Conservation (phyloP, 2,113 vertebrate genomes). For the Lophotis ruficrista region DNA sequence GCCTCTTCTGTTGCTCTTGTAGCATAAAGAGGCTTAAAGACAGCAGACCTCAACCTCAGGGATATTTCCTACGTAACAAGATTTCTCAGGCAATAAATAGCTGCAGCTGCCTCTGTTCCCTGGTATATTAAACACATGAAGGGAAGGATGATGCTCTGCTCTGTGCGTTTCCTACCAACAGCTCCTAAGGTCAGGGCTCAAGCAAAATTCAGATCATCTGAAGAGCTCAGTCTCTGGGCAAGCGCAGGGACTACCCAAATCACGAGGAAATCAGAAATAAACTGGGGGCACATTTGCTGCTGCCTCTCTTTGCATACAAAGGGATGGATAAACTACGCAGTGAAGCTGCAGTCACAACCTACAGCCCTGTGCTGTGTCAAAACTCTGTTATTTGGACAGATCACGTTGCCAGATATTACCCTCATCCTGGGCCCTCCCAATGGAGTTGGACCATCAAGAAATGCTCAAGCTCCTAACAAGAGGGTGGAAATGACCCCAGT, state of each 20-base stretch:
- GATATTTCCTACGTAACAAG: not conserved
- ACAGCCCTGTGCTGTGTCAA: not conserved
- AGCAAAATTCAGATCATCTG: not conserved
- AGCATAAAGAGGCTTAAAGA: slow-evolving; percentile 18
- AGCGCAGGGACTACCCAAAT: not conserved
- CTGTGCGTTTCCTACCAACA: not conserved
- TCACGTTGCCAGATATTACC: not conserved
- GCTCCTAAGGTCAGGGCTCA: not conserved
- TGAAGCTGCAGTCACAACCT: not conserved
- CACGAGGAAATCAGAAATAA: not conserved
- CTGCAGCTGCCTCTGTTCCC: not conserved
- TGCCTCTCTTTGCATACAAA: not conserved
- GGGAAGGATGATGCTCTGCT: not conserved
- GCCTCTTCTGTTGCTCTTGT: slow-evolving; percentile 19
- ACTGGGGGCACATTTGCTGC: not conserved
- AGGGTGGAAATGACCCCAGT: not conserved
- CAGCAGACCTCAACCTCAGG: not conserved
- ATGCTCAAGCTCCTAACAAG: not conserved
- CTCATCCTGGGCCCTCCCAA: not conserved
- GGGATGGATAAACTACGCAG: not conserved
- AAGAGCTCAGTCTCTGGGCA: not conserved
- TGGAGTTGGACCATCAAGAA: not conserved
- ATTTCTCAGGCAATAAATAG: slow-evolving; percentile 36
- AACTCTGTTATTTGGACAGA: not conserved
- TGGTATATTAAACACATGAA: not conserved